Evolutionary conservation across 2,797 vertebrate genomes (phyloP).

Genomic region (Eulemur albifrons): DNA sequence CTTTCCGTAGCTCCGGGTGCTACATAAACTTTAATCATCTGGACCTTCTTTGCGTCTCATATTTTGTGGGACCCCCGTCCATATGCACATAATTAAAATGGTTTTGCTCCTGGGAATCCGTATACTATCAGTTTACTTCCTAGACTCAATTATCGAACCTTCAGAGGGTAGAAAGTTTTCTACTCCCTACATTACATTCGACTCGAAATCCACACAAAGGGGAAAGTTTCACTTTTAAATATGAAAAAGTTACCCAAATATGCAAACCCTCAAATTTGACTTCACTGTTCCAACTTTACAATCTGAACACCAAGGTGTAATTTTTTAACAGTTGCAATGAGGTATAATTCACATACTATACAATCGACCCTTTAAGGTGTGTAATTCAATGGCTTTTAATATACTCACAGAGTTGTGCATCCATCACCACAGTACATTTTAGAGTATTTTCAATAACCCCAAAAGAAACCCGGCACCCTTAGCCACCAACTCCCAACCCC

Average conservation of each 20-base stretch:
- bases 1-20: not conserved
- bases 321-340: not conserved
- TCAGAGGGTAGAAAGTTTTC: not conserved
- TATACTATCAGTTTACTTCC: not conserved
- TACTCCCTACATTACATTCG: not conserved
- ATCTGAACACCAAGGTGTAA: not conserved
- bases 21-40: not conserved
- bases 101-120: not conserved
- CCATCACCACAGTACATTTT: not conserved
- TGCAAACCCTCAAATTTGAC: not conserved
- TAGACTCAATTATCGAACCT: not conserved
- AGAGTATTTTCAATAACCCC: not conserved
- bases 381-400: not conserved
- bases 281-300: not conserved
- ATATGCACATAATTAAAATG: not conserved
- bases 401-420: not conserved
- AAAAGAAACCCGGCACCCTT: not conserved
- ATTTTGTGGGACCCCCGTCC: not conserved
- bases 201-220: not conserved
- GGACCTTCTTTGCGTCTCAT: not conserved
- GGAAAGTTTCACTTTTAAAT: slow-evolving; percentile 11
- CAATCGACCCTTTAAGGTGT: not conserved
- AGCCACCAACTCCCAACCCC: not conserved
- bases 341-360: not conserved
- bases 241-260: slow-evolving; percentile 9